A percentile compares a stretch with the other conserved stretches of the same genome.
These are phyloP conservation scores for Notolabrus celidotus DNA, from an alignment of 2,797 vertebrate genomes.

Conservation along the genomic window DNA sequence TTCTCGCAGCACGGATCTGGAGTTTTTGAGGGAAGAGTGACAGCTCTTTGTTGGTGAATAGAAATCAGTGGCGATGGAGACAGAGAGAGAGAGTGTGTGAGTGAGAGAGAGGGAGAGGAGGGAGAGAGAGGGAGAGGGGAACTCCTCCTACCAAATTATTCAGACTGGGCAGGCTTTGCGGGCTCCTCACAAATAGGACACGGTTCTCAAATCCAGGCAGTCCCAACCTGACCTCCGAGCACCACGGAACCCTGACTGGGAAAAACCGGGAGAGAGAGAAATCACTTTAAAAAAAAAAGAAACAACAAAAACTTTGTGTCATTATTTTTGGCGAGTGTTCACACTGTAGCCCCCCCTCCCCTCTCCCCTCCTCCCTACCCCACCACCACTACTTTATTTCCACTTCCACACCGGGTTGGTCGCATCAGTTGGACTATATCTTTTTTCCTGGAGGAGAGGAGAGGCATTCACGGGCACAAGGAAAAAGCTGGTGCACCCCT, in stretches of 20 bases:
- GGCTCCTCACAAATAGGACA: constrained; percentile 96
- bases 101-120: constrained; percentile 82
- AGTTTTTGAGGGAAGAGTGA: constrained; percentile 91
- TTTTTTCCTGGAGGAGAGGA: constrained; percentile 69
- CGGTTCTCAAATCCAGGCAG: constrained; percentile 91
- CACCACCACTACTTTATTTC: constrained; percentile 24
- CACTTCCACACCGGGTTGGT: constrained; percentile 69
- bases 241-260: constrained; percentile 88
- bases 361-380: constrained; percentile 43
- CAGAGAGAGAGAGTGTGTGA: constrained; percentile 66
- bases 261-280: constrained; percentile 81
- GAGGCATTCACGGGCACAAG: constrained; percentile 68
- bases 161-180: constrained; percentile 96
- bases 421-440: constrained; percentile 85
- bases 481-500: constrained; percentile 66
- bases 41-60: constrained; percentile 99
- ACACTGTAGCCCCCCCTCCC: constrained; percentile 46
- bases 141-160: constrained; percentile 99
- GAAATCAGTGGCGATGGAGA: constrained; percentile 90
- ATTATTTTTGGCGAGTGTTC: constrained; percentile 64
- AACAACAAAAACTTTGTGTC: constrained; percentile 74
- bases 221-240: constrained; percentile 95
- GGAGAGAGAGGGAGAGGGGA: constrained; percentile 82
- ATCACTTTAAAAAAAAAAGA: constrained; percentile 62
- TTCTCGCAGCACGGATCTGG: constrained; percentile 84